Base-by-base conservation (phyloP, 1,140 invertebrate genomes). In the Lerema accius region DNA sequence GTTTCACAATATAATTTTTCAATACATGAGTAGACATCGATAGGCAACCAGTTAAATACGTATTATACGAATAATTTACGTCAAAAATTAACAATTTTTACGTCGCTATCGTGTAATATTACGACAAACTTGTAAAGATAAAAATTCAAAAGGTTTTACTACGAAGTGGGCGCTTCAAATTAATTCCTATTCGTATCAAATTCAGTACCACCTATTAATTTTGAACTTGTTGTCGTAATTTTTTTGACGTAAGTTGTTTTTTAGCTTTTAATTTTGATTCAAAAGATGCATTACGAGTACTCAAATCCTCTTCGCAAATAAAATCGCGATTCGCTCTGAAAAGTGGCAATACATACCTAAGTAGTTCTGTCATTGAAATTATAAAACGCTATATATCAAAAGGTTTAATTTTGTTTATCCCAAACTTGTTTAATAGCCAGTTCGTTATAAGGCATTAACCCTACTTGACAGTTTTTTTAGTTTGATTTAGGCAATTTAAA, bases 41-140 rank as follows among this genome's bases (percentile, higher is more conserved):
- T n/a, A n/a, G n/a, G n/a, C n/a, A n/a, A n/a, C 19, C 19, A 23
- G 19, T 5, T 23, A 23, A 23, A 23, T 23, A 23, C 19, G 19
- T 23, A 23, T 5, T 23, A 23, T n/a, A n/a, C n/a, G 19, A 3
- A 23, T 23, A 23, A 43, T 40, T 19, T 58, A 23, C n/a, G n/a
- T n/a, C n/a, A n/a, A n/a, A 37, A 43, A 51, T 28, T 45, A 46
- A 43, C 19, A 42, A 59, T 50, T 26, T 23, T 55, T 39, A n/a
- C n/a, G n/a, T n/a, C n/a, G n/a, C n/a, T n/a, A 1, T 42, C n/a
- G 16, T 26, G 16, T 9, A 17, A 39, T 3, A 49, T 32, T 39
- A 53, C 4, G 16, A 15, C 32, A 16, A 32, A 32, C 7, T 32
- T 32, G 9, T 32, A 32, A 32, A 32, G 28, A 32, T 9, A 32